Base-by-base conservation (phyloP, 2,888 invertebrate species). In the Limenitis camilla region DNA sequence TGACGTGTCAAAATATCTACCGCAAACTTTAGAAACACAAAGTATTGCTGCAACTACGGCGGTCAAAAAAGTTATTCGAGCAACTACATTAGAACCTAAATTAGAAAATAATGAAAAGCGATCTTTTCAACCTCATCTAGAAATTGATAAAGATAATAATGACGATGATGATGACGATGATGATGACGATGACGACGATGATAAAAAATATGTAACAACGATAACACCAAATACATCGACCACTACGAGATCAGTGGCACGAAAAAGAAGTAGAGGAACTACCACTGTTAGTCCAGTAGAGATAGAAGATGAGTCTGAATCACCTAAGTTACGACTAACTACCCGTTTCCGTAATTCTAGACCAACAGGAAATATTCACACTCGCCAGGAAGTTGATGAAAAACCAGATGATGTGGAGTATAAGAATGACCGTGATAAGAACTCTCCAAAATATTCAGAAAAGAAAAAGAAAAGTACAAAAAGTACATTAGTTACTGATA, bases 401-500 rank as follows among this genome's bases (percentile, higher is more conserved):
- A 57, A 40, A 11, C 46, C 41, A 10, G 33, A 35, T 10, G 54
- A 49, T 31, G 47, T 39, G 47, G 6, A 10, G 10, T 35, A 45
- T 31, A 42, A 19, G 3, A 19, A 43, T 31, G 43, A 43, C 19
- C 36, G 42, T 36, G 47, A 56, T n/a, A 31, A 47, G 30, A 56
- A 62, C 2, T 43, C 61, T 40, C 79, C 82, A 7, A 80, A 77
- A 60, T 81, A 78, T 51, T 74, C 71, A 60, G 86, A 81, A 66
- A 86, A 84, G 66, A 81, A 83, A 62, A 85, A 75, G 44, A 86
- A 85, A 60, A 71, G 69, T 9, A 69, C 75, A 6, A 78, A 81
- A 62, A 86, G 79, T 29, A 88, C 88, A 4, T 63, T 83, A 52
- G 81, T 88, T 1, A 88, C 87, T 4, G 88, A 88, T 47, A 77